Percentiles rank a stretch among this genome's conserved stretches.
These are phyloP conservation scores for Eumeta japonica DNA, from an alignment of 1,140 invertebrate species.

Conservation along the genomic window DNA sequence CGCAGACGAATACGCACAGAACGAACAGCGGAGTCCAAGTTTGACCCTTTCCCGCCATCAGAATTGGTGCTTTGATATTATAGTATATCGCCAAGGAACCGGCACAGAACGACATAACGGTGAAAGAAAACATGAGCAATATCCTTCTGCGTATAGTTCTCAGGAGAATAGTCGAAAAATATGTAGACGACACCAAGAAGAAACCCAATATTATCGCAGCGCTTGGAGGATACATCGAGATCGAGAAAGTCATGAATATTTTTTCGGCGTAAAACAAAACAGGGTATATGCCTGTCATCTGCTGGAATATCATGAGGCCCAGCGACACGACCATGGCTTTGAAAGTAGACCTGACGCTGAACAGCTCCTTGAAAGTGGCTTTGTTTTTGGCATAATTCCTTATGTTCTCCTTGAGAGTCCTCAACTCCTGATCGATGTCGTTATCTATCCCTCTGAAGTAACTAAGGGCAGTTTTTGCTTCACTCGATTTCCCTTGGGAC, in stretches of 20 bases:
- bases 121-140: constrained; percentile 65
- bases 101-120: constrained; percentile 62
- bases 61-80: constrained; percentile 50
- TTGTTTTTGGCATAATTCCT: constrained; percentile 39
- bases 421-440: constrained; percentile 62
- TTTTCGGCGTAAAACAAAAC: constrained; percentile 73
- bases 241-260: constrained; percentile 65
- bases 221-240: constrained; percentile 43
- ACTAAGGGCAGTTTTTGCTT: constrained; percentile 64
- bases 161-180: constrained; percentile 68
- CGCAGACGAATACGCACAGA: constrained; percentile 42
- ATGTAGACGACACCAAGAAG: constrained; percentile 70
- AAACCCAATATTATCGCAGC: constrained; percentile 67
- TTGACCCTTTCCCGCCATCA: constrained; percentile 16
- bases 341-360: constrained; percentile 47
- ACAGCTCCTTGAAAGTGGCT: constrained; percentile 47
- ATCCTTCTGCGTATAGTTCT: constrained; percentile 71
- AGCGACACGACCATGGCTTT: constrained; percentile 58
- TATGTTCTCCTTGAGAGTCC: constrained; percentile 58
- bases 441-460: constrained; percentile 70
- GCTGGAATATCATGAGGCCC: constrained; percentile 78
- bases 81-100: constrained; percentile 64
- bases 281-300: constrained; percentile 77
- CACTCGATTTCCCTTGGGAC: constrained; percentile 47
- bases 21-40: constrained; percentile 46